Percentiles rank a stretch among this genome's conserved stretches.
These are phyloP conservation scores for Morelia viridis DNA, from an alignment of 2,797 vertebrate species.

Conservation along the genomic window DNA sequence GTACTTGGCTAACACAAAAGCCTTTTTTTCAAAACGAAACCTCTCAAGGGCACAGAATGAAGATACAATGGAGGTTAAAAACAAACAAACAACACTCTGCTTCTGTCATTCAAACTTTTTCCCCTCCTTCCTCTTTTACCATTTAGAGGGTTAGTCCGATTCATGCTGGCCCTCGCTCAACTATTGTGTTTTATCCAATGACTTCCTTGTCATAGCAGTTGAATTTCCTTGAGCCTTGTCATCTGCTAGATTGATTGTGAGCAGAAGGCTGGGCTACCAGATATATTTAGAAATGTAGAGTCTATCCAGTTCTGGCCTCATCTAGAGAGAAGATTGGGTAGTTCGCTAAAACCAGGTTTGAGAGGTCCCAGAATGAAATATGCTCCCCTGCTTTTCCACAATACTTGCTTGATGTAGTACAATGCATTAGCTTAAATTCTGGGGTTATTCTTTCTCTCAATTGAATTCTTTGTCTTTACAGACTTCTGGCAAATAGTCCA, in stretches of 20 bases:
- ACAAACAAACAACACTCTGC: neutral
- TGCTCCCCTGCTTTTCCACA: neutral
- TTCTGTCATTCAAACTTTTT: neutral
- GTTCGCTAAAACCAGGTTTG: neutral
- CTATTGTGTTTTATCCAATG: constrained; percentile 31
- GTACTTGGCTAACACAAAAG: neutral
- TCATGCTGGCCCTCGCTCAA: neutral
- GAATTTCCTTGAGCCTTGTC: constrained; percentile 13
- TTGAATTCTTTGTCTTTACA: neutral
- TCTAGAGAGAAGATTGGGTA: neutral
- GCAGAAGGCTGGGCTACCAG: neutral
- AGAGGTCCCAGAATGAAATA: neutral
- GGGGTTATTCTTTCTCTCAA: no score
- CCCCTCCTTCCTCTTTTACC: constrained; percentile 1
- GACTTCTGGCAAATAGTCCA: neutral
- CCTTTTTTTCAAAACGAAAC: neutral
- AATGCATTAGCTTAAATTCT: neutral
- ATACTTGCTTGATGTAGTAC: neutral
- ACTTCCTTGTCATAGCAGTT: constrained; percentile 38
- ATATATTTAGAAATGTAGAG: neutral
- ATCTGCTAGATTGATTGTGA: constrained; percentile 3
- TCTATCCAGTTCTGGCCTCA: neutral
- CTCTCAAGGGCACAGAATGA: neutral
- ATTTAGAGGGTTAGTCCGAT: neutral
- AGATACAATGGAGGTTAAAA: neutral